Evolutionary conservation across 2,888 invertebrate species (phyloP), one percentile per base, ranked within the genome.

Genomic region (Trilocha varians): DNA sequence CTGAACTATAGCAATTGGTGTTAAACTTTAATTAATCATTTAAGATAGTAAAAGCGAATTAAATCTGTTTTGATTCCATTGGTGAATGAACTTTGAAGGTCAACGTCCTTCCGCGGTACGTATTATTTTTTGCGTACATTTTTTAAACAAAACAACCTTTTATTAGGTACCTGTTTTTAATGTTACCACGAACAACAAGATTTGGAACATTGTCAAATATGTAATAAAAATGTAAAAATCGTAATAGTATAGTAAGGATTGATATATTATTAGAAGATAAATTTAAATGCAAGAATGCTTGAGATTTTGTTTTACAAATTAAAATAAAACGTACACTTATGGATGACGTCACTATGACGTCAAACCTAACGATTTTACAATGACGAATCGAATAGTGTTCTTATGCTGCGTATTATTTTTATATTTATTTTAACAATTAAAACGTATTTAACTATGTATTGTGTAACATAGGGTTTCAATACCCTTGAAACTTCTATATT

Each of bases 401-500:
- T 13, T 34, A n/a, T n/a, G n/a, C n/a, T n/a, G 9, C 13, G 34
- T 14, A 5, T 34, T 9, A 25, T 25, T 4, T 25, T 5, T 9
- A 9, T 3, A 1, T 25, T 9, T 2, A 25, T 25, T 25, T 25
- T 25, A 25, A 3, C 15, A 34, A 34, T 14, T 34, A n/a, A 34
- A 25, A 25, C 11, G 25, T 25, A 25, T 25, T 25, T 25, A 25
- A 25, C 25, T 25, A 16, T 34, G 13, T 13, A 16, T 15, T 13
- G 3, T 5, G 25, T 25, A 25, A 25, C 11, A 25, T 9, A 25
- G 25, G 41, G 32, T 42, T 41, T 35, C n/a, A 42, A 16, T 40
- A 43, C 45, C 25, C 35, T 35, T 35, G 35, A 32, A 14, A 13
- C 38, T 42, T 47, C 52, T 65, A 66, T 62, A 66, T 68, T 62